These are phyloP conservation scores for Carpatolechia fugitivella DNA, from an alignment of 2,888 invertebrate species.

Conservation along the genomic window DNA sequence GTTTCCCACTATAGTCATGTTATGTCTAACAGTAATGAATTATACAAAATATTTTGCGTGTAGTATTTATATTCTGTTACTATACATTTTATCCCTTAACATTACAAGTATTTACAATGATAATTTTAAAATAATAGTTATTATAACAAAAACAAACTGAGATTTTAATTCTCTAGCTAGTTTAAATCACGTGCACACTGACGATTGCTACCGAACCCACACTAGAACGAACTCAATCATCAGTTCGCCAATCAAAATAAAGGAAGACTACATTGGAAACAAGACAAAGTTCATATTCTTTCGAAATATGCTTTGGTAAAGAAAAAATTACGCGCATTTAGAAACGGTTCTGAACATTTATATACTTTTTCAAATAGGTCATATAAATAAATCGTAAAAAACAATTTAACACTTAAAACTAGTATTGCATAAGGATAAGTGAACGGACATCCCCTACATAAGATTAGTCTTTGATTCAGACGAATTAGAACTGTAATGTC, in stretches of 20 bases:
- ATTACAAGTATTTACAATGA: conserved; percentile 69
- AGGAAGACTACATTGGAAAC: conserved; percentile 61
- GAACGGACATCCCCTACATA: conserved; percentile 54
- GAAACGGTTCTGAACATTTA: conserved; percentile 50
- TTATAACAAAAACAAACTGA: conserved; percentile 70
- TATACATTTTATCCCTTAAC: conserved; percentile 70
- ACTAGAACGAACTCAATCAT: conserved; percentile 19
- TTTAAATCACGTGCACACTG: conserved; percentile 41
- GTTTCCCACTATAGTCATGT: conserved; percentile 1
- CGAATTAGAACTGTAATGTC: conserved; percentile 33
- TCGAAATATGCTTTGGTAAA: conserved; percentile 67
- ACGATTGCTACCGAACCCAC: conserved; percentile 20
- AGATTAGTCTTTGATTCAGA: conserved; percentile 48
- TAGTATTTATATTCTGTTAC: conserved; percentile 76
- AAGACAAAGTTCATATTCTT: conserved; percentile 36
- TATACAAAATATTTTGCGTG: conserved; percentile 48
- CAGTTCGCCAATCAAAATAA: conserved; percentile 30
- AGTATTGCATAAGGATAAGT: conserved; percentile 77
- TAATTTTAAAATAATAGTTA: conserved; percentile 62
- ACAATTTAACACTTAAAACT: conserved; percentile 78
- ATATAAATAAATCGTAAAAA: conserved; percentile 76
- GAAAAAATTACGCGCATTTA: conserved; percentile 51
- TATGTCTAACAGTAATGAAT: conserved; percentile 22
- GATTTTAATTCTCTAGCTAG: conserved; percentile 52
- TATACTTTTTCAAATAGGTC: conserved; percentile 52